Conservation (phyloP, 1,140 invertebrate genomes). For the Meloidogyne floridensis region DNA sequence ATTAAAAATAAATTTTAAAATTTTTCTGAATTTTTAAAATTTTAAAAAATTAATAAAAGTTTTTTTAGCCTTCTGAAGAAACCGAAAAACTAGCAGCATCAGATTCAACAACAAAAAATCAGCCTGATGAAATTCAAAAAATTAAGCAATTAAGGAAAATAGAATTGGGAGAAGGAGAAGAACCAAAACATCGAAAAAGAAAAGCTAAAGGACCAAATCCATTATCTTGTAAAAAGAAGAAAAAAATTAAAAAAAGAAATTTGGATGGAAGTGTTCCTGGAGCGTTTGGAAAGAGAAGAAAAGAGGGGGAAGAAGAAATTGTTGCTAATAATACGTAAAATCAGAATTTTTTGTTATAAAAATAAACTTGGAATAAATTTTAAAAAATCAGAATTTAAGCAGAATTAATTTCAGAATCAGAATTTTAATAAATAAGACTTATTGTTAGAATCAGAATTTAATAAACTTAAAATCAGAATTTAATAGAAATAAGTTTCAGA, state of each 20-base stretch:
- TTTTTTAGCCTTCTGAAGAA: constrained; percentile 40
- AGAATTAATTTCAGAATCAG: too few species aligned
- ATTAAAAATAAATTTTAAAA: constrained; percentile 21
- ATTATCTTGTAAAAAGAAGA: constrained; percentile 67
- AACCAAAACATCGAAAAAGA: constrained; percentile 50
- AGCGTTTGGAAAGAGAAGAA: neutral
- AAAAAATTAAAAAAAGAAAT: neutral
- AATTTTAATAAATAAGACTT: too few species aligned
- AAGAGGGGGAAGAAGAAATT: neutral
- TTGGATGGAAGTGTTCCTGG: neutral
- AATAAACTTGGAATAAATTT: too few species aligned
- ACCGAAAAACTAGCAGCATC: constrained; percentile 30
- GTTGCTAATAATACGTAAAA: neutral
- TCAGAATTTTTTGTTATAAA: neutral
- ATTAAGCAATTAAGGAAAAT: constrained; percentile 65
- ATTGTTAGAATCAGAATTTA: neutral
- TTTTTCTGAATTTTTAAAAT: too few species aligned
- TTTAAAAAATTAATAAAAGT: too few species aligned
- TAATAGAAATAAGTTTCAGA: neutral
- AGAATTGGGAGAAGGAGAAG: constrained; percentile 57
- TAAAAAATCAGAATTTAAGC: too few species aligned
- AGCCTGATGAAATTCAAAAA: constrained; percentile 54
- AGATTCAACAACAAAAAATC: constrained; percentile 21
- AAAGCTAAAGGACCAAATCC: constrained; percentile 67
- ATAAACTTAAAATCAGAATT: neutral